Evolutionary conservation across 2,113 vertebrate genomes (phyloP).

Genomic region (Periophthalmus modestus): DNA sequence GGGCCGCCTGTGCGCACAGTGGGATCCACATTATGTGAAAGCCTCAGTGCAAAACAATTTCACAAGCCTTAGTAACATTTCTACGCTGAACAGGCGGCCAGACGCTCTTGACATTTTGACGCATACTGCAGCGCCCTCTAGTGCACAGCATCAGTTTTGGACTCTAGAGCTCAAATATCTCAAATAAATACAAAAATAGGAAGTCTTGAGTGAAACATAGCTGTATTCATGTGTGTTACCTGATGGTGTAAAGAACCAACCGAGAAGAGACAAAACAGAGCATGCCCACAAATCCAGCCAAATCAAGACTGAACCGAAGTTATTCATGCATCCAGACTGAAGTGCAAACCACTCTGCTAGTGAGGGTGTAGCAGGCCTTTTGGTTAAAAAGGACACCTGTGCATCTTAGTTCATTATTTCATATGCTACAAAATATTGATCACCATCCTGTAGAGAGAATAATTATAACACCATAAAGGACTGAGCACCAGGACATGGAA

Average conservation of each 20-base stretch:
- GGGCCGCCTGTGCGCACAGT: not conserved
- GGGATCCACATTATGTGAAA: not conserved
- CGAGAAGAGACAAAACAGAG: not conserved
- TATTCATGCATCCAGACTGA: not conserved
- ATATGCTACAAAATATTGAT: too few species aligned
- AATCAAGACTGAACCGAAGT: too few species aligned
- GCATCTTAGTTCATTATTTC: not conserved
- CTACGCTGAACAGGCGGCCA: not conserved
- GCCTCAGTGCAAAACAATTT: not conserved
- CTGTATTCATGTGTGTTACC: not conserved
- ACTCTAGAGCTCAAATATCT: not conserved
- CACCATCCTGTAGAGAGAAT: too few species aligned
- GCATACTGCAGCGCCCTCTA: not conserved
- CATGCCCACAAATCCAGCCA: too few species aligned
- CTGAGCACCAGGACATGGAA: not conserved
- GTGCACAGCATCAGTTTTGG: not conserved
- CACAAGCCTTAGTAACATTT: not conserved
- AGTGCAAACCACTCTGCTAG: too few species aligned
- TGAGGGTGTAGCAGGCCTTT: too few species aligned
- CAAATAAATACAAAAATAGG: not conserved
- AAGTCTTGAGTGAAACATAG: not conserved
- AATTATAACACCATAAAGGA: too few species aligned
- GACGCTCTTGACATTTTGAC: not conserved
- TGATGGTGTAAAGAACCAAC: not conserved
- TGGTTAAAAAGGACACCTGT: too few species aligned